Percentiles rank a stretch among this genome's conserved stretches.
phyloP scores from a whole-genome alignment of 2,113 vertebrate genomes.

The Piprites chloris region DNA sequence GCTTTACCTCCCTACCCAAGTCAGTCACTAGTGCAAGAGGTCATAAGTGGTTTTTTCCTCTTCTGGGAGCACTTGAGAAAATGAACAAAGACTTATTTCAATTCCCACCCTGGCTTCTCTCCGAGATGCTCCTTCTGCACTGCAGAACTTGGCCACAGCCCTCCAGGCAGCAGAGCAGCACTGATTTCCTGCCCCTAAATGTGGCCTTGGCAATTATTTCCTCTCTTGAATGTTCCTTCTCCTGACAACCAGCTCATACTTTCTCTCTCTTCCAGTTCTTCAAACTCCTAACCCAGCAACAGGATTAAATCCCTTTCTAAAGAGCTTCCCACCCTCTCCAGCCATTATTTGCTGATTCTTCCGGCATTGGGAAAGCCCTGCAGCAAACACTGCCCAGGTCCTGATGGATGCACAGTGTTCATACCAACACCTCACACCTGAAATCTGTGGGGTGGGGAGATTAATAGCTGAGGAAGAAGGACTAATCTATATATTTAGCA shows the following conservation, averaged over 20 bases:
- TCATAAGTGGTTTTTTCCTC: not conserved
- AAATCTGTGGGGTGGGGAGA: not conserved
- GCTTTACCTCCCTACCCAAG: not conserved
- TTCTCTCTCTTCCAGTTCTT: not conserved
- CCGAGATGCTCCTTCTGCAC: not conserved
- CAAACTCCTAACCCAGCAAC: not conserved
- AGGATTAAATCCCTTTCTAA: not conserved
- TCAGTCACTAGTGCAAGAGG: not conserved
- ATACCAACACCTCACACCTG: accelerated
- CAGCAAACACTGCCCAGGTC: not conserved
- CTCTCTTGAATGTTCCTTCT: not conserved
- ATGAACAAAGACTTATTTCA: constrained; percentile 5
- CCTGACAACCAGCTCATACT: not conserved
- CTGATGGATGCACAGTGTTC: not conserved
- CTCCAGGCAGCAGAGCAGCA: not conserved
- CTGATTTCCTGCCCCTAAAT: not conserved
- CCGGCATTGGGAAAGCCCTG: not conserved
- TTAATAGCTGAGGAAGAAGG: not conserved
- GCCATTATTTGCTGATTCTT: not conserved
- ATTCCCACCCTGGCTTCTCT: constrained; percentile 1
- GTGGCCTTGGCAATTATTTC: not conserved
- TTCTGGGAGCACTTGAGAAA: not conserved
- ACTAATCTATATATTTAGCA: not conserved
- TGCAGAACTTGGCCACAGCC: not conserved
- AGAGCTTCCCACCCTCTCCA: not conserved